Conservation (phyloP, 2,888 invertebrate species). For the Pecten maximus region DNA sequence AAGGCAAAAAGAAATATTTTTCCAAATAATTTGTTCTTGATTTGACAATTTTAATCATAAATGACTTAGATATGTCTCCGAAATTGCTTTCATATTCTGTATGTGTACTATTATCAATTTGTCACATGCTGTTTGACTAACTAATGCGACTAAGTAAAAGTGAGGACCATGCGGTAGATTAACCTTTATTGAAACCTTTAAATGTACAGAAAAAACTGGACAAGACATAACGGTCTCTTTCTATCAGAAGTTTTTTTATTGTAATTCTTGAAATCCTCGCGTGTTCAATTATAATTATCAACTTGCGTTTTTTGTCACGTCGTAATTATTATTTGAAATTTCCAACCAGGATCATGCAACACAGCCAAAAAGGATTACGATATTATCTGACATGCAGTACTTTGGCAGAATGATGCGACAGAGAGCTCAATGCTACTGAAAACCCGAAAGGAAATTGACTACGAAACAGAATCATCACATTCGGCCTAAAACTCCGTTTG, state of each 20-base stretch:
- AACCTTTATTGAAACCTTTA: too few species aligned
- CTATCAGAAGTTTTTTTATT: not conserved
- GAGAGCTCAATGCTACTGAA: too few species aligned
- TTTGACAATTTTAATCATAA: too few species aligned
- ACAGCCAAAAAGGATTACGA: not conserved
- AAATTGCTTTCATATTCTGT: too few species aligned
- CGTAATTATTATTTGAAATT: conserved; percentile 6
- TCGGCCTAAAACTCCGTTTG: not conserved
- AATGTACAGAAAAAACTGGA: too few species aligned
- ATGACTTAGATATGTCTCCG: too few species aligned
- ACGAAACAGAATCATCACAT: not conserved
- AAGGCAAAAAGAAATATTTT: too few species aligned
- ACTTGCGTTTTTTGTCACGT: not conserved
- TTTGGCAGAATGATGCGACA: not conserved
- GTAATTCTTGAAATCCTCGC: not conserved
- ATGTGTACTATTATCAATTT: too few species aligned
- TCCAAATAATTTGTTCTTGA: too few species aligned
- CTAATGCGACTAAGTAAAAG: too few species aligned
- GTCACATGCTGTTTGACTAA: too few species aligned
- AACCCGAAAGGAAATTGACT: not conserved
- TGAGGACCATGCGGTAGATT: too few species aligned
- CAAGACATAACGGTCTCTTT: not conserved
- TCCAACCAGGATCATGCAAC: conserved; percentile 2
- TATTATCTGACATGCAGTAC: not conserved
- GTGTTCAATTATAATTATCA: conserved; percentile 25